Conservation (phyloP, 1,140 invertebrate genomes). For the Hylyphantes graminicola region DNA sequence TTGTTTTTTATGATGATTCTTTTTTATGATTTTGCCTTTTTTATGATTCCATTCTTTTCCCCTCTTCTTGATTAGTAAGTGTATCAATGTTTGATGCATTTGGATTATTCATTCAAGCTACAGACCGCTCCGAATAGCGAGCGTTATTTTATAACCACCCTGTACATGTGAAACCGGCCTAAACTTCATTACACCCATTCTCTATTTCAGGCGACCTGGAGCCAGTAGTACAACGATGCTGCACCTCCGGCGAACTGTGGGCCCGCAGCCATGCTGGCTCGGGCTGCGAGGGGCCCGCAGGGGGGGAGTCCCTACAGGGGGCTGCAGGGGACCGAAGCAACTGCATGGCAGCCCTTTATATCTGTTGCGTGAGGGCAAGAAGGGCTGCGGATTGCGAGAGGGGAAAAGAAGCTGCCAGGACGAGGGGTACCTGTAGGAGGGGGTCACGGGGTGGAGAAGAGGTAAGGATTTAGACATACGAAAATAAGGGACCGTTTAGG, state of each 20-base stretch:
- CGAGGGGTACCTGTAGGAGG: constrained; percentile 67
- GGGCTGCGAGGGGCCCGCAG: constrained; percentile 69
- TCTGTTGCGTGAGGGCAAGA: constrained; percentile 70
- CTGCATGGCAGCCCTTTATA: constrained; percentile 70
- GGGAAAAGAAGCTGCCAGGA: constrained; percentile 70
- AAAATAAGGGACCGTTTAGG: too few relatives aligned
- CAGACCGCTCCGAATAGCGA: too few relatives aligned
- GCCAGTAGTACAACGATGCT: constrained; percentile 70
- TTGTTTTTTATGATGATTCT: too few relatives aligned
- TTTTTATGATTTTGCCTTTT: too few relatives aligned
- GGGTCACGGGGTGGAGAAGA: background rate
- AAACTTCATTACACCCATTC: too few relatives aligned
- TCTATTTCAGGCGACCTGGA: constrained; percentile 66
- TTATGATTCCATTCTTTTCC: too few relatives aligned
- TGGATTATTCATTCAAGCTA: too few relatives aligned
- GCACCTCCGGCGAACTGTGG: constrained; percentile 70
- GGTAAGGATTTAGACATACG: too few relatives aligned
- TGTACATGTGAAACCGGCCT: too few relatives aligned
- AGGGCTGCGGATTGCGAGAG: constrained; percentile 67
- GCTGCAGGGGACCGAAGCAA: constrained; percentile 68
- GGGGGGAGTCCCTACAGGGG: constrained; percentile 68
- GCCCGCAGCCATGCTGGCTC: constrained; percentile 68
- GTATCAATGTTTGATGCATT: too few relatives aligned
- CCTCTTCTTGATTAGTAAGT: too few relatives aligned
- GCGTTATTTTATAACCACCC: too few relatives aligned